Percentiles rank a stretch among this genome's conserved stretches.
Conservation (phyloP, 2,113 vertebrate species). For the Rhineura floridana region DNA sequence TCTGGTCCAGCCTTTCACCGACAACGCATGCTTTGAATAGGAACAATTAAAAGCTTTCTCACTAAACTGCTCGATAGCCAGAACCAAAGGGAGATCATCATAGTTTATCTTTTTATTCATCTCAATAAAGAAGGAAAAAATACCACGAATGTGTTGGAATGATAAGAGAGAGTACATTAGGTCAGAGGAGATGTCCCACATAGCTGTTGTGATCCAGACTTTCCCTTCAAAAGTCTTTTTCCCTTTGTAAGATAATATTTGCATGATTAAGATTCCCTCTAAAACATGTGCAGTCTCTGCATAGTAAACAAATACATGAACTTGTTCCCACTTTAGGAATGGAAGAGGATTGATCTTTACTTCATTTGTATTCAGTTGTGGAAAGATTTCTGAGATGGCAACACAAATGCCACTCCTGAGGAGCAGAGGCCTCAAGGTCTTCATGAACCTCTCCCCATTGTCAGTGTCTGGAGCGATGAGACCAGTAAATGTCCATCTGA, state of each 20-base stretch:
- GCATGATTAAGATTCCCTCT: not conserved
- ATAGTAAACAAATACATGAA: not conserved
- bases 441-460: not conserved
- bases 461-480: no score
- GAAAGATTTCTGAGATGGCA: not conserved
- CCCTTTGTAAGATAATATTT: not conserved
- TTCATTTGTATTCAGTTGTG: rapidly evolving
- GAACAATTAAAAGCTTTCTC: no score
- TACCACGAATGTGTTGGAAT: not conserved
- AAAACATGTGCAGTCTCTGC: not conserved
- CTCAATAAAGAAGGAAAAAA: not conserved
- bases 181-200: not conserved
- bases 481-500: no score
- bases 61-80: not conserved
- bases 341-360: not conserved
- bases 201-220: not conserved
- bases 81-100: not conserved
- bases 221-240: not conserved
- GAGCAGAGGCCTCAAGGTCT: not conserved
- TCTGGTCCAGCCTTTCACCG: no score
- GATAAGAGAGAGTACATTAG: rapidly evolving
- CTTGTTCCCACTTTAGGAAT: not conserved
- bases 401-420: not conserved
- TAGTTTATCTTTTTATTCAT: not conserved
- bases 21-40: no score